Evolutionary conservation across 2,888 invertebrate species (phyloP).

Genomic region (Brachypalpus laphriformis): DNA sequence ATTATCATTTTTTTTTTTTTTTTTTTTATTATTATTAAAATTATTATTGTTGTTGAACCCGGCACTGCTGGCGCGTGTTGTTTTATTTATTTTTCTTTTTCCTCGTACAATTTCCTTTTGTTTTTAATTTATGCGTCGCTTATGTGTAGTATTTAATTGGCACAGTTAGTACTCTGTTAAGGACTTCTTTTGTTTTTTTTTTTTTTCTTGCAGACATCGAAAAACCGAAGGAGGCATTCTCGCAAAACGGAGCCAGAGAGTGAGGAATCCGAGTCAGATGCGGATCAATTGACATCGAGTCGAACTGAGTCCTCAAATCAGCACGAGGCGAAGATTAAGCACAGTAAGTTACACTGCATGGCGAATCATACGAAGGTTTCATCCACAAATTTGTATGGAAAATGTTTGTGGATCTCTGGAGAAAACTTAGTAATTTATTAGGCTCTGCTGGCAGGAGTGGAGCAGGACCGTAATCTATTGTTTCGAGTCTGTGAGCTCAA

Average conservation of each 20-base stretch:
- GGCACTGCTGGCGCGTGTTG: conserved; percentile 62
- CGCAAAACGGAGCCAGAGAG: conserved; percentile 88
- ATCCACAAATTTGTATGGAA: neutral
- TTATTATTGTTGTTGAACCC: conserved; percentile 28
- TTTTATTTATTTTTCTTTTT: conserved; percentile 49
- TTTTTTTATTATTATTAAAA: conserved; percentile 11
- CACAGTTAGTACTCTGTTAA: conserved; percentile 44
- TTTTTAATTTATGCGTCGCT: conserved; percentile 75
- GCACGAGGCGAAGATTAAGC: conserved; percentile 88
- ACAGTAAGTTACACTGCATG: conserved; percentile 84
- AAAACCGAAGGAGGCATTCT: conserved; percentile 85
- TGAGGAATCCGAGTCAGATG: conserved; percentile 90
- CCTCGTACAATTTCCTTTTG: conserved; percentile 41
- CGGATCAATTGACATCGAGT: conserved; percentile 88
- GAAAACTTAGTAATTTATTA: too few relatives aligned
- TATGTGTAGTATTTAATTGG: conserved; percentile 76
- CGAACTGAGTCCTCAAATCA: conserved; percentile 90
- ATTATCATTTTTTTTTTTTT: conserved; percentile 65
- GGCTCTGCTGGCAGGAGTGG: too few relatives aligned
- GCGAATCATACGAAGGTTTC: neutral
- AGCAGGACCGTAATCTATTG: too few relatives aligned
- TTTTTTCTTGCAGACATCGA: conserved; percentile 82
- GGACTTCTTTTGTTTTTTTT: conserved; percentile 77
- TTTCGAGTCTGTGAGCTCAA: too few relatives aligned
- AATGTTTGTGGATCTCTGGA: neutral